Conservation (phyloP, 1,140 invertebrate genomes). For the Aphaenogaster floridana region DNA sequence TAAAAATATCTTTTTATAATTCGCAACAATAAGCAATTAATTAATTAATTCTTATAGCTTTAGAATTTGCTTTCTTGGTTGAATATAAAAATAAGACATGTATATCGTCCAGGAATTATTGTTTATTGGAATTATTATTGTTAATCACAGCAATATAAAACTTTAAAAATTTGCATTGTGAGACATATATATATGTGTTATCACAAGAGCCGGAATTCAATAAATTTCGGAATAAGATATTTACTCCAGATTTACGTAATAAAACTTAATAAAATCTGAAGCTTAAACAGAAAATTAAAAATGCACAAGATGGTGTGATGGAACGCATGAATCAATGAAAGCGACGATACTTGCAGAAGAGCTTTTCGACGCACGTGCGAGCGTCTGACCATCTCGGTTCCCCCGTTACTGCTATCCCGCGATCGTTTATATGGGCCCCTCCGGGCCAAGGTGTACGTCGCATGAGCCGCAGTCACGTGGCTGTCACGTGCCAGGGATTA, state of each 20-base stretch:
- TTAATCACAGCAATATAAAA: conserved; percentile 1
- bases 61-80: no score
- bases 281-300: neutral
- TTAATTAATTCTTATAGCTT: neutral
- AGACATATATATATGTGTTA: no score
- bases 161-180: neutral
- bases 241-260: neutral
- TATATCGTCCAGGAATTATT: no score
- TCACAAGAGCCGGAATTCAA: neutral
- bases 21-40: neutral
- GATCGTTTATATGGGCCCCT: conserved; percentile 62
- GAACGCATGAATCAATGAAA: conserved; percentile 59
- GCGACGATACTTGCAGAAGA: conserved; percentile 19
- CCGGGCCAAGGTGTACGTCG: conserved; percentile 67
- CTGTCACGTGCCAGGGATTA: conserved; percentile 84
- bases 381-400: neutral
- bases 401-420: neutral
- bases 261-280: neutral
- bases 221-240: neutral
- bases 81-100: neutral
- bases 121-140: neutral
- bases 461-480: conserved; percentile 81
- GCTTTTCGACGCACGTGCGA: conserved; percentile 41
- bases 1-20: neutral
- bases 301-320: neutral